Conservation (phyloP, 2,797 vertebrate species). For the Phoxinus dragarum region DNA sequence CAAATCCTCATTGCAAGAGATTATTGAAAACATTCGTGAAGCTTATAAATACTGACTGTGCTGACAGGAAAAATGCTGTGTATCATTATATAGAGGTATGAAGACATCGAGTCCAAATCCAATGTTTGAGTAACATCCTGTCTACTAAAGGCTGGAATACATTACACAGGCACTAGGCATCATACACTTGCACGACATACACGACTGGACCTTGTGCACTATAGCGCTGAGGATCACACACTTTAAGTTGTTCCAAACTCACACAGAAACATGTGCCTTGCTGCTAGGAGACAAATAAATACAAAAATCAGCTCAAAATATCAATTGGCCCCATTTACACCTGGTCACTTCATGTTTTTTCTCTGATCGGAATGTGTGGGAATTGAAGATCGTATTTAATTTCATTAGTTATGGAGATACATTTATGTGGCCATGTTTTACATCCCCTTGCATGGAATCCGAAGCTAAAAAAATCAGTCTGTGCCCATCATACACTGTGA, state of each 20-base stretch:
- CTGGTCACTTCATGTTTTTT: neutral
- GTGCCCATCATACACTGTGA: neutral
- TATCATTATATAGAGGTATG: neutral
- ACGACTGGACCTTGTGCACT: neutral
- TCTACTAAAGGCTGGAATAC: constrained; percentile 8
- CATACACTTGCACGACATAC: too few species aligned
- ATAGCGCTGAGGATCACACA: neutral
- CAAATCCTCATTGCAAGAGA: neutral
- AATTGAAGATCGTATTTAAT: neutral
- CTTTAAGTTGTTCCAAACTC: neutral
- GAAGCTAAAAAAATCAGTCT: neutral
- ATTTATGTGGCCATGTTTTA: too few species aligned
- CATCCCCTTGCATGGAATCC: neutral
- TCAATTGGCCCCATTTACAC: neutral
- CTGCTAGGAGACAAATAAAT: neutral
- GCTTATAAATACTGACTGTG: constrained; percentile 4
- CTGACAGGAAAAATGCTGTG: constrained; percentile 20
- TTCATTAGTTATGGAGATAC: too few species aligned
- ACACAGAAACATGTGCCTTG: neutral
- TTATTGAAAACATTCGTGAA: constrained; percentile 26
- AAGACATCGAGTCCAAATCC: neutral
- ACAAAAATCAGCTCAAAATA: neutral
- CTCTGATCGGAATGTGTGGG: neutral
- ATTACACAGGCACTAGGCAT: neutral
- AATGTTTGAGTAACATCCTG: neutral